Evolutionary conservation across 2,113 vertebrate species (phyloP).

Genomic region (Bagarius yarrelli): DNA sequence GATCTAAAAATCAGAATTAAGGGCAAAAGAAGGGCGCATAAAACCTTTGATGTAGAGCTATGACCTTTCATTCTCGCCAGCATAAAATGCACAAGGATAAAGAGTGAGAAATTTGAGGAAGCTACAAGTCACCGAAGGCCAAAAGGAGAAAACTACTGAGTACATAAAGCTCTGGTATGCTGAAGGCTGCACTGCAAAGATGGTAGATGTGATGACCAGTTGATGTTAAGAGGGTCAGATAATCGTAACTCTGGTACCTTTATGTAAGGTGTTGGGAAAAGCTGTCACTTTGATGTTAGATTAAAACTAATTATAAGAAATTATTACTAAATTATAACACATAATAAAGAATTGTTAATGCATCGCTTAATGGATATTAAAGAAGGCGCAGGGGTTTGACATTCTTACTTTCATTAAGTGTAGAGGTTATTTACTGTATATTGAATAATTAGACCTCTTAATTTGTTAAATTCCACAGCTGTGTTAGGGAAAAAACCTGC

Average conservation of each 20-base stretch:
- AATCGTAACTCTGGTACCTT: conserved; percentile 43
- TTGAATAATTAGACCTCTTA: no score
- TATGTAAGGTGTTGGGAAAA: conserved; percentile 16
- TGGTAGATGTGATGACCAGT: conserved; percentile 23
- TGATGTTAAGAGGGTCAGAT: conserved; percentile 26
- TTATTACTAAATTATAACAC: no score
- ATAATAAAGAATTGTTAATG: no score
- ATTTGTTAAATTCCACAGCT: background rate
- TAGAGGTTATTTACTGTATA: background rate
- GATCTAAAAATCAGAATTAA: conserved; percentile 19
- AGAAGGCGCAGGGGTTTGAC: background rate
- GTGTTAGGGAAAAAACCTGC: background rate
- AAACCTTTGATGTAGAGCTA: conserved; percentile 32
- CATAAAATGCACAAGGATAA: conserved; percentile 36
- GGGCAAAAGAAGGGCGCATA: no score
- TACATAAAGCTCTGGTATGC: conserved; percentile 23
- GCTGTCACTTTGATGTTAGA: conserved; percentile 23
- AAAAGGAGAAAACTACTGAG: conserved; percentile 36
- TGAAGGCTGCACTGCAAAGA: conserved; percentile 32
- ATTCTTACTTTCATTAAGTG: background rate
- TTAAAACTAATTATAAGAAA: conserved; percentile 25
- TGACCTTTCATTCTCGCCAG: conserved; percentile 32
- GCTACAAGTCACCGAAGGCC: conserved; percentile 37
- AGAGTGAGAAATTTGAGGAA: conserved; percentile 34
- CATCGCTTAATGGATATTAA: background rate